Percentiles rank a stretch among this genome's conserved stretches.
Conservation (phyloP, 1,140 invertebrate species). For the Lasioglossum albipes region DNA sequence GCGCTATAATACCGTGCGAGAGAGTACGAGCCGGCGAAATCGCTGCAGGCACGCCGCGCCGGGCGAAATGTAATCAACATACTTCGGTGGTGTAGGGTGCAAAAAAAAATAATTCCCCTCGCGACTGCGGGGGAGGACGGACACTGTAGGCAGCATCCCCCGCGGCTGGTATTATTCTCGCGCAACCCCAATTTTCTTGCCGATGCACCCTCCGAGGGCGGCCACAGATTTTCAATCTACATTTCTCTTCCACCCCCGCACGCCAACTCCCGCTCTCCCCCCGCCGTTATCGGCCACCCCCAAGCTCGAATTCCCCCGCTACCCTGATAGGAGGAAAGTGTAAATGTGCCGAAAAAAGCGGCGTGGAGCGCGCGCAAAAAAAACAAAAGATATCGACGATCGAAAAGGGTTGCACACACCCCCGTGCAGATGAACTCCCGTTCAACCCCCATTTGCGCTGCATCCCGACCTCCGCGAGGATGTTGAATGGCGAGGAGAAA, state of each 20-base stretch:
- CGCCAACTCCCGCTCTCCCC: too few species aligned
- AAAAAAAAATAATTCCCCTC: conserved; percentile 48
- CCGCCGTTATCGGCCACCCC: background rate
- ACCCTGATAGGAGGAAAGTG: conserved; percentile 20
- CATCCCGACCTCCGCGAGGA: background rate
- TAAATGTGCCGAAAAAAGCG: conserved; percentile 35
- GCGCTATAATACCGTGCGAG: conserved; percentile 33
- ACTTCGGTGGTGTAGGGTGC: conserved; percentile 44
- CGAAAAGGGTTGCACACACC: background rate
- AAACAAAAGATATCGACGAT: background rate
- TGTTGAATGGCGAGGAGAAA: background rate
- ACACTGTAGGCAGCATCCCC: conserved; percentile 25
- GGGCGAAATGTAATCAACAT: conserved; percentile 61
- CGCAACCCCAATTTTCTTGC: conserved; percentile 63
- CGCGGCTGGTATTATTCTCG: conserved; percentile 56
- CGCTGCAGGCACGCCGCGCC: conserved; percentile 35
- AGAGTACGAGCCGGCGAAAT: conserved; percentile 26
- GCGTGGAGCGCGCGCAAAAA: background rate
- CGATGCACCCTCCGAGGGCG: conserved; percentile 58
- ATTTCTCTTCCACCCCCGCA: conserved; percentile 57
- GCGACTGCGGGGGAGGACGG: conserved; percentile 1
- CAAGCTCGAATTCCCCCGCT: conserved; percentile 35
- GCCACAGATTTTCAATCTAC: conserved; percentile 64
- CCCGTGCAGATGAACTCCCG: background rate
- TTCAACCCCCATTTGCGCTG: background rate